phyloP scores from a whole-genome alignment of 2,888 invertebrate species.

The Limenitis camilla region DNA sequence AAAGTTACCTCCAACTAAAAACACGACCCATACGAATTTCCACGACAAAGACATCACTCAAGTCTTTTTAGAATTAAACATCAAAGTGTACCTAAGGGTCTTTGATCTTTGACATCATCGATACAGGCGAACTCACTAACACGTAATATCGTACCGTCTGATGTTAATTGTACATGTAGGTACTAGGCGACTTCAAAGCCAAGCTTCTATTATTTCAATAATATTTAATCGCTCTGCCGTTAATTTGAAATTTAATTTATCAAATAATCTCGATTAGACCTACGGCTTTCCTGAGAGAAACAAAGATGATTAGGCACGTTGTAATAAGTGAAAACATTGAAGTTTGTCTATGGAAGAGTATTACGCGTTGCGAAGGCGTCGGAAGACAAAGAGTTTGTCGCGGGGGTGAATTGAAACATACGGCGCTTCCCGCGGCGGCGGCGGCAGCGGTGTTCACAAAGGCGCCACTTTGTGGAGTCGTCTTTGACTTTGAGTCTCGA shows the following conservation, averaged over 20 bases:
- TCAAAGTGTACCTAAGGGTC: slow-evolving; percentile 56
- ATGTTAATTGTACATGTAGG: slow-evolving; percentile 30
- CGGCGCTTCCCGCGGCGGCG: slow-evolving; percentile 33
- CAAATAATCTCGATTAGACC: slow-evolving; percentile 6
- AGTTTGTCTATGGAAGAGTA: not conserved
- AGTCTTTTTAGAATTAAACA: slow-evolving; percentile 59
- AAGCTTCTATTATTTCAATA: slow-evolving; percentile 25
- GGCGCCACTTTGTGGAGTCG: slow-evolving; percentile 64
- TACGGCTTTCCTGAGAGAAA: not conserved
- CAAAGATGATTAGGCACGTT: not conserved
- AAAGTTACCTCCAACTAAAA: slow-evolving; percentile 40
- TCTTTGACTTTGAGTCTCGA: slow-evolving; percentile 54
- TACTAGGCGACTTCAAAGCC: slow-evolving; percentile 28
- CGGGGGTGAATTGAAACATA: slow-evolving; percentile 42
- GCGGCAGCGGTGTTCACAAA: slow-evolving; percentile 49
- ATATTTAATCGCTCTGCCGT: slow-evolving; percentile 25
- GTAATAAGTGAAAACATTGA: not conserved
- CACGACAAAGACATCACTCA: slow-evolving; percentile 55
- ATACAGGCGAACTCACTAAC: slow-evolving; percentile 50
- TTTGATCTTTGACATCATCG: slow-evolving; percentile 65
- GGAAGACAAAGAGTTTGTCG: slow-evolving; percentile 61
- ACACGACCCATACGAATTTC: slow-evolving; percentile 41
- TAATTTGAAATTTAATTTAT: slow-evolving; percentile 15
- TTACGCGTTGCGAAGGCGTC: slow-evolving; percentile 40
- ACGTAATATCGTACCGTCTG: slow-evolving; percentile 32